Percentiles rank a stretch among this genome's conserved stretches.
Conservation (phyloP, 2,888 invertebrate genomes). For the Lasioglossum leucozonium region DNA sequence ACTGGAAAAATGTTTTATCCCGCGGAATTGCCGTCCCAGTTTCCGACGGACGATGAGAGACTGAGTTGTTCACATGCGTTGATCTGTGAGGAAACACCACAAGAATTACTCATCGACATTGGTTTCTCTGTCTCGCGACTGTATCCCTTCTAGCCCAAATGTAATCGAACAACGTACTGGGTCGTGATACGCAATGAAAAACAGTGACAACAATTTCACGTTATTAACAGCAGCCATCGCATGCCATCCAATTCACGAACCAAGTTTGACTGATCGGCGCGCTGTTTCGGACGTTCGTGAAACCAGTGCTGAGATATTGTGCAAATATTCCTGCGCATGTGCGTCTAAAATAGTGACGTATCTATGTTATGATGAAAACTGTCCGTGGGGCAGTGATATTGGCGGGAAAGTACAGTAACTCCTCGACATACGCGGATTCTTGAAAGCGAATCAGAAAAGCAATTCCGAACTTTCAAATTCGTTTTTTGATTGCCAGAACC, state of each 20-base stretch:
- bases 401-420: too few relatives aligned
- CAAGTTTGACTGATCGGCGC: slow-evolving; percentile 53
- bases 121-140: not conserved
- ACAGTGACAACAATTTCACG: slow-evolving; percentile 22
- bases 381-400: too few relatives aligned
- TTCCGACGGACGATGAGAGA: slow-evolving; percentile 44
- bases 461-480: too few relatives aligned
- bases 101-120: slow-evolving; percentile 28
- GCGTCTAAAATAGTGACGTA: too few relatives aligned
- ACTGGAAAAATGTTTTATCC: slow-evolving; percentile 43
- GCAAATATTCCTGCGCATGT: too few relatives aligned
- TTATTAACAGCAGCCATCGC: slow-evolving; percentile 58
- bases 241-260: slow-evolving; percentile 41
- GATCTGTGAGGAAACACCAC: slow-evolving; percentile 50
- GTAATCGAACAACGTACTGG: slow-evolving; percentile 31
- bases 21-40: slow-evolving; percentile 58
- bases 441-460: too few relatives aligned
- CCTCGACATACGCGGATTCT: too few relatives aligned
- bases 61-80: slow-evolving; percentile 60
- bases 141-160: not conserved
- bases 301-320: too few relatives aligned
- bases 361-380: too few relatives aligned
- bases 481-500: too few relatives aligned
- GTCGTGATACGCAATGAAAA: slow-evolving; percentile 17
- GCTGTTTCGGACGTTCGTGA: slow-evolving; percentile 40